Evolutionary conservation across 2,888 invertebrate species (phyloP).

Genomic region (Amphipoea oculea): DNA sequence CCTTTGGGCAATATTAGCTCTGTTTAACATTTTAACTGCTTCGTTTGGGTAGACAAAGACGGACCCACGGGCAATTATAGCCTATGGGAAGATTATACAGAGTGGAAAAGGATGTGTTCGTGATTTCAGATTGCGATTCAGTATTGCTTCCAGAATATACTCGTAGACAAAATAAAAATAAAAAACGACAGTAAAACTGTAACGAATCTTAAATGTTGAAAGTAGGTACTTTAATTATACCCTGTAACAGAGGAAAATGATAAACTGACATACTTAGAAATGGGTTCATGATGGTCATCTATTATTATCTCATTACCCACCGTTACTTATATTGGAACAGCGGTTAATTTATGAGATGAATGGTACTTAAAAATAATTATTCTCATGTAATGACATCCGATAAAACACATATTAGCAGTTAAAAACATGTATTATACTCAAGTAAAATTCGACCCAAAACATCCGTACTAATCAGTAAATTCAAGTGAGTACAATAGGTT

Average conservation of each 20-base stretch:
- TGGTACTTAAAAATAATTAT: background rate
- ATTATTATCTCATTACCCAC: background rate
- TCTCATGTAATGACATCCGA: background rate
- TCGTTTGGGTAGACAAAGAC: conserved; percentile 36
- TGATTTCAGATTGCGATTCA: conserved; percentile 16
- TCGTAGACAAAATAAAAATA: background rate
- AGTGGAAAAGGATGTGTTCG: conserved; percentile 1
- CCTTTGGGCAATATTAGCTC: conserved; percentile 60
- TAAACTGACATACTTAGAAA: background rate
- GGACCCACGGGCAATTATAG: conserved; percentile 25
- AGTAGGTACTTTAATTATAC: background rate
- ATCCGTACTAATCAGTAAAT: background rate
- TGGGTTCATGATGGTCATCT: background rate
- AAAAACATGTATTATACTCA: background rate
- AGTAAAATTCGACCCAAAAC: background rate
- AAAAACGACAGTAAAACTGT: no score
- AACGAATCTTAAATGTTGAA: background rate
- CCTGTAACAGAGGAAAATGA: background rate
- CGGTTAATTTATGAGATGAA: background rate
- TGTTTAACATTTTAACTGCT: conserved; percentile 65
- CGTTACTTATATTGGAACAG: background rate
- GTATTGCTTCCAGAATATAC: background rate
- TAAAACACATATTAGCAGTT: background rate
- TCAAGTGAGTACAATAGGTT: background rate
- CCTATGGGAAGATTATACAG: conserved; percentile 28